Evolutionary conservation across 2,113 vertebrate species (phyloP).

Genomic region (Poicephalus gulielmi): DNA sequence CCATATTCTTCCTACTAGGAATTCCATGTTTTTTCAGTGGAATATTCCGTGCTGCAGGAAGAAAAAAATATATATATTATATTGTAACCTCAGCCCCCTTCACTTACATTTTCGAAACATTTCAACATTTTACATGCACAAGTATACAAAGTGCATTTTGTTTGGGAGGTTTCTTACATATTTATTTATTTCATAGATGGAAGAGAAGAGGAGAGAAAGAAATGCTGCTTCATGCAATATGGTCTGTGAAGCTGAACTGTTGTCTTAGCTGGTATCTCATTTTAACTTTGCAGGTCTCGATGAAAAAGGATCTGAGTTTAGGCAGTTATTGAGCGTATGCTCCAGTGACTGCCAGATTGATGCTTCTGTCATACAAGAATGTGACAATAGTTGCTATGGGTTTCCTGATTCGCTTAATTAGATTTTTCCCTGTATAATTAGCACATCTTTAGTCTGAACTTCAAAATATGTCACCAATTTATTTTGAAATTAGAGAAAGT

Average conservation of each 20-base stretch:
- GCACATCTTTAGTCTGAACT: slow-evolving; percentile 66
- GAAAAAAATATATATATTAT: background rate
- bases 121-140: background rate
- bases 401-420: slow-evolving; percentile 69
- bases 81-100: background rate
- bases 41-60: background rate
- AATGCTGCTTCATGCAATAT: slow-evolving; percentile 53
- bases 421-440: slow-evolving; percentile 72
- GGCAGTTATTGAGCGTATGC: slow-evolving; percentile 65
- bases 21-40: background rate
- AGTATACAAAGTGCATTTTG: background rate
- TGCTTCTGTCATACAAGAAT: slow-evolving; percentile 64
- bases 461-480: slow-evolving; percentile 54
- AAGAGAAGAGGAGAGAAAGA: slow-evolving; percentile 10
- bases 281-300: slow-evolving; percentile 62
- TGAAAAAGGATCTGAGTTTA: slow-evolving; percentile 62
- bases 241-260: slow-evolving; percentile 52
- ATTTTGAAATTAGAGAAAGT: slow-evolving; percentile 59
- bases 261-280: slow-evolving; percentile 51
- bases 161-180: background rate
- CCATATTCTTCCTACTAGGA: background rate
- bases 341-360: slow-evolving; percentile 70
- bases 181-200: slow-evolving; percentile 5
- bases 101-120: background rate
- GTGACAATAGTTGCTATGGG: slow-evolving; percentile 69